Evolutionary conservation across 2,888 invertebrate genomes (phyloP), one percentile per base, ranked within the genome.

Genomic region (Perithous albicinctus): DNA sequence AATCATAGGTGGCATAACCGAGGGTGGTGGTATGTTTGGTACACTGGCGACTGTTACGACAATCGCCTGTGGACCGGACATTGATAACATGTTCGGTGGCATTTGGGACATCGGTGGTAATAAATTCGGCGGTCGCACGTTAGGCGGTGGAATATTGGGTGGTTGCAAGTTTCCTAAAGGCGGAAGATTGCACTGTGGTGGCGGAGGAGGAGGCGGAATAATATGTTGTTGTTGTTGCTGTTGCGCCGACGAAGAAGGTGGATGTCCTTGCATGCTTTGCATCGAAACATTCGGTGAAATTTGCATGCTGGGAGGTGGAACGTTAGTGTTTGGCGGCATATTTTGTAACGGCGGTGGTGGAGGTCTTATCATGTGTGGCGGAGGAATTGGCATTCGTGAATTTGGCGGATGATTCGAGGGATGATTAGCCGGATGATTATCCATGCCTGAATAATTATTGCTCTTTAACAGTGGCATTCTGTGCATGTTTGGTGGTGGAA

Each of bases 311-410:
- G 85, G 89, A n/a, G 89, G 90, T 77, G 93, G 91, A 54, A 93
- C 85, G 54, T 90, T 91, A 7, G 92, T 91, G 78, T 92, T 92
- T 1, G 92, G 91, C 29, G 89, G 89, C 80, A 91, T 86, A 59
- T 70, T 87, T 41, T 89, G 90, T 26, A 90, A 54, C 5, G 83
- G 72, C 10, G 84, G 79, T 0, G 83, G 85, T n/a, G 86, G 85
- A 18, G 84, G 82, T 70, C 80, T 78, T 43, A 77, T 86, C 69
- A 87, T 82, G 18, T 87, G 85, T 7, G 91, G 87, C 1, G 90
- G 88, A 1, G 90, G 89, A 8, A 89, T 84, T 20, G 88, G 88
- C 87, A 90, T 89, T 61, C 88, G 82, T 4, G 87, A 79, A 83
- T 88, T 88, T 2, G 82, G 74, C 6, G 87, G 84, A 64, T 88